Percentiles rank a stretch among this genome's conserved stretches.
phyloP scores from a whole-genome alignment of 2,797 vertebrate genomes.

The Aphelocoma californica region DNA sequence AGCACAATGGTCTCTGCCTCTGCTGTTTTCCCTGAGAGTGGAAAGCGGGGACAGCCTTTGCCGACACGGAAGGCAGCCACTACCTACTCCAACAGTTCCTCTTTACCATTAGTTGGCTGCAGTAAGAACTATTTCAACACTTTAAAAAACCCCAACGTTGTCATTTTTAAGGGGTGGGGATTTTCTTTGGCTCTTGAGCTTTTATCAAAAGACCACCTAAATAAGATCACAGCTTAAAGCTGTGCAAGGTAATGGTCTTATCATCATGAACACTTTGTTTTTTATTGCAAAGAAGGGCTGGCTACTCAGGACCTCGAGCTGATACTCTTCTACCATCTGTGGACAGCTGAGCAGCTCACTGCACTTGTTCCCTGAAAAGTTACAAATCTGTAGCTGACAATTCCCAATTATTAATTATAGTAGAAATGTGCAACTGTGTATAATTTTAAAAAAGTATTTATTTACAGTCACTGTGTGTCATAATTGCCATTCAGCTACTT shows the following conservation, averaged over 20 bases:
- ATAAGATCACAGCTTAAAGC: background rate
- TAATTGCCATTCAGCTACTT: background rate
- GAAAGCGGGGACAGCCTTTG: background rate
- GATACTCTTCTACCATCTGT: background rate
- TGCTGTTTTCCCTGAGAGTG: background rate
- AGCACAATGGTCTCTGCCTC: background rate
- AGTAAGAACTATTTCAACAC: background rate
- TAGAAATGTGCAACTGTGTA: background rate
- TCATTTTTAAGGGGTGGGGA: background rate
- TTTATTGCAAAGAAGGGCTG: background rate
- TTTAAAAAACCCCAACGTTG: rapidly evolving
- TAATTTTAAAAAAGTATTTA: background rate
- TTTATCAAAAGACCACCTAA: background rate
- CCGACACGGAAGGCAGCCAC: background rate
- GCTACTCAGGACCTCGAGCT: background rate
- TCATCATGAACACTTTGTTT: background rate
- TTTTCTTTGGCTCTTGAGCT: background rate
- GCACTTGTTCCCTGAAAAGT: background rate
- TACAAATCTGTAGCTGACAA: background rate
- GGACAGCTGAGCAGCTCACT: background rate
- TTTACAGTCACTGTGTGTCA: background rate
- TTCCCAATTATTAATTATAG: background rate
- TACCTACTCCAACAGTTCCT: background rate
- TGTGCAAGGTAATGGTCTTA: background rate
- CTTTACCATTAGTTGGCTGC: background rate